Base-by-base conservation (phyloP, 64 coral and sea anemone genomes). In the Platygyra sinensis region DNA sequence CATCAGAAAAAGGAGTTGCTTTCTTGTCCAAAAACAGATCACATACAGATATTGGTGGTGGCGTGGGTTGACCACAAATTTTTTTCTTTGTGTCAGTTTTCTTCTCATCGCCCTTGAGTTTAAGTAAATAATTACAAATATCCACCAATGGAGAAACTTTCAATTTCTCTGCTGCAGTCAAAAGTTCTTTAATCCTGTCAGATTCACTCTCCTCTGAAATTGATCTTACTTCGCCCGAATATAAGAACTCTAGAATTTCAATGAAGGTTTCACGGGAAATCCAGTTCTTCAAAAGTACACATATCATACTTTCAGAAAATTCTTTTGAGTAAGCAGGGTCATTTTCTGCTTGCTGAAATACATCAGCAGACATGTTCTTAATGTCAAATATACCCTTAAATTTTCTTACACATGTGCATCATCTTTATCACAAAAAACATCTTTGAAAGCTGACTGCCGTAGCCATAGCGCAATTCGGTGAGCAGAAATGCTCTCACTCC, bases 241-340 rank as follows among this genome's bases (percentile, higher is more conserved):
- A 83, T 11, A 79, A 79, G 20, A 85, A 72, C 24, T 85, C 62
- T 29, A 71, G 51, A 85, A 85, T 52, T 52, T n/a, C 49, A 20
- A 52, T 31, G 50, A 85, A 85, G 11, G 63, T 85, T 50, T 85
- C 81, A 24, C 33, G 63, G 24, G 81, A 85, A 85, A 85, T 71
- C 81, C 81, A 85, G 22, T 72, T 85, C 63, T 85, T 85, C 63
- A 85, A 69, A 72, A 85, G 18, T 72, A 85, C 33, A 38, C 39
- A 25, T 46, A 38, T 72, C 67, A 10, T 71, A 10, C n/a, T n/a
- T n/a, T 85, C 12, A 71, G 38, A 22, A 16, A 24, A 22, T 3
- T n/a, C 33, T 81, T 81, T 81, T 20, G 20, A 29, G 55, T 36
- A 2, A 54, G 11, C 42, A 46, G 15, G 6, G 73, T 42, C 73